Evolutionary conservation across 2,888 invertebrate genomes (phyloP), one percentile per base, ranked within the genome.

Genomic region (Pandemis cinnamomeana): DNA sequence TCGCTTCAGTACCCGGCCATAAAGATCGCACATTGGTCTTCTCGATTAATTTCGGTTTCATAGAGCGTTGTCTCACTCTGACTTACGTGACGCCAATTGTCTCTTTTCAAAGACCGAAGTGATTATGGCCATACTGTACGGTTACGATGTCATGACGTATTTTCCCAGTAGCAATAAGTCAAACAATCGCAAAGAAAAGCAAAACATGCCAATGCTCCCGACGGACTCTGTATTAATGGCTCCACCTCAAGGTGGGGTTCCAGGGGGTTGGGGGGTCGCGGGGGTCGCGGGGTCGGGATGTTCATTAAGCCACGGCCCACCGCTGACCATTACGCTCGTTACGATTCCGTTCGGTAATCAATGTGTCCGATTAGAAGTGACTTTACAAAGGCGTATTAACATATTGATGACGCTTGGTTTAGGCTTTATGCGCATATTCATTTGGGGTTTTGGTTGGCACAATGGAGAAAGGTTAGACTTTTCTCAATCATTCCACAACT

Each of bases 331-430:
- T 71, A 71, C 51, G 51, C 8, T 63, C 66, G 61, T 61, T 72
- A 55, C 68, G 67, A 71, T 74, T 67, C 53, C 60, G 36, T 62
- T 58, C 61, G 46, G 60, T 74, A 74, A 74, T 74, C 74, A 74
- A 67, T 74, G 71, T 41, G 53, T 36, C 53, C 53, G 44, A 74
- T 71, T 66, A 66, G 70, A 27, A 27, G 70, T 2, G 27, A 15
- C 13, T 63, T 66, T 60, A 63, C 61, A 68, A 68, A 48, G n/a
- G 48, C 41, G 41, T 67, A 51, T 48, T 64, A 51, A 64, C 36
- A 13, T 66, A 36, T 51, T 46, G n/a, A n/a, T 36, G 20, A 66
- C 13, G 13, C n/a, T 27, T 64, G 27, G 27, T 58, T 27, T 58
- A 27, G 27, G 11, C 27, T 27, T 58, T 51, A 51, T 51, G 51